Evolutionary conservation across 1,140 invertebrate genomes (phyloP), one percentile per base, ranked within the genome.

Genomic region (Mizuhopecten yessoensis): DNA sequence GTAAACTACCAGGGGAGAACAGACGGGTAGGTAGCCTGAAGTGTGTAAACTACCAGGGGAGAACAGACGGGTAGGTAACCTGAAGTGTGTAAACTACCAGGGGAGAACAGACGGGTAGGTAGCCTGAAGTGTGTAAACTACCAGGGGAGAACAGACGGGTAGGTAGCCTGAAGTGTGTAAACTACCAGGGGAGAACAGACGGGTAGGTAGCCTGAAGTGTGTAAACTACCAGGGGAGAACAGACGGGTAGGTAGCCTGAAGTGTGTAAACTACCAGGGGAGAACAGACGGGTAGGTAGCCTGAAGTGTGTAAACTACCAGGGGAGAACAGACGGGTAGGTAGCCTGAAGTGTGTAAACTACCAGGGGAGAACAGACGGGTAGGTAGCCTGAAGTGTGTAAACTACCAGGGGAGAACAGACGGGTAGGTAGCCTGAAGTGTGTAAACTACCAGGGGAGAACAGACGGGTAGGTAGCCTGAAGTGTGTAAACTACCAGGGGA

Each of bases 181-280:
- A 91, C 94, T 97, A 11, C 97, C 96, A 13, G 13, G 36, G 5
- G 5, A 39, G 36, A 39, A 39, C 5, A 39, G 36, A 39, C 17
- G 0, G 33, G 96, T 96, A 97, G 97, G 94, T 97, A 97, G 94
- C 92, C 97, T 34, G 97, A 97, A 34, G 96, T 97, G 9, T 97
- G 97, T 94, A 95, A 95, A 91, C 94, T 97, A 15, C 96, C 96
- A 13, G 95, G 95, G 34, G 92, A 93, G 29, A 92, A 94, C 33
- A 86, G 10, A 87, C 23, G n/a, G 0, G 33, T 75, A 75, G 49
- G 17, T 17, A n/a, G n/a, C n/a, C 11, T 34, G 97, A 97, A 34
- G 96, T 97, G 9, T 97, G 97, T 94, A 95, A 95, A 91, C 94
- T 97, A 11, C 97, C 96, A 11, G 95, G 95, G 34, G 92, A 93